Conservation (phyloP, 2,888 invertebrate species). For the Lysandra coridon region DNA sequence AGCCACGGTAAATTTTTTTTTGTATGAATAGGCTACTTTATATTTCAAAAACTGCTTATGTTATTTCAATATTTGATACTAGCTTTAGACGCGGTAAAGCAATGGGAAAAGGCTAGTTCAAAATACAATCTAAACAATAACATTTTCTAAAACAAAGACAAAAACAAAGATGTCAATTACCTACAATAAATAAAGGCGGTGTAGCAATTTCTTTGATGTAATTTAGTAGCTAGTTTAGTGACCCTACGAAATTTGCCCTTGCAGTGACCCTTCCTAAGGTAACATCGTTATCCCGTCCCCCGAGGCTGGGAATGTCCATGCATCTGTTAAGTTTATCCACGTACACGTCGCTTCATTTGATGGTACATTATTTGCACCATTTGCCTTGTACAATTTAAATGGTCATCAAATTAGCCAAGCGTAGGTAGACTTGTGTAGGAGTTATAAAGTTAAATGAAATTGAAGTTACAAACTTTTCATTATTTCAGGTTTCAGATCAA, state of each 20-base stretch:
- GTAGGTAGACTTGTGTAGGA: not conserved
- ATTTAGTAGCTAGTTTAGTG: slow-evolving; percentile 66
- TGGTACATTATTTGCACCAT: slow-evolving; percentile 18
- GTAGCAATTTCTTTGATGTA: slow-evolving; percentile 62
- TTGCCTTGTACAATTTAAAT: slow-evolving; percentile 15
- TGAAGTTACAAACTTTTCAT: not conserved
- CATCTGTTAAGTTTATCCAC: slow-evolving; percentile 66
- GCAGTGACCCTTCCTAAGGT: slow-evolving; percentile 68
- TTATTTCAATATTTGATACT: too few relatives aligned
- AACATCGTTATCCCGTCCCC: slow-evolving; percentile 75
- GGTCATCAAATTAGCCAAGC: not conserved
- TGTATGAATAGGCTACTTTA: too few relatives aligned
- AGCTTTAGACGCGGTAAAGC: too few relatives aligned
- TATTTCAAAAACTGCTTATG: too few relatives aligned
- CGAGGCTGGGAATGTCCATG: slow-evolving; percentile 65
- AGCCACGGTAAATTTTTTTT: too few relatives aligned
- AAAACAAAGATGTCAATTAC: slow-evolving; percentile 42
- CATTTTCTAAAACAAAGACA: not conserved
- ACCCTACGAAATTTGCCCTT: slow-evolving; percentile 70
- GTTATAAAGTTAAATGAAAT: not conserved
- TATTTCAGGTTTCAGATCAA: not conserved
- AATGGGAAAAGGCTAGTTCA: not conserved
- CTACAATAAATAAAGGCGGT: slow-evolving; percentile 62
- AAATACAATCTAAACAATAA: not conserved
- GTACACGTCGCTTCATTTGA: slow-evolving; percentile 21